Evolutionary conservation across 2,888 invertebrate species (phyloP).

Genomic region (Apamea monoglypha): DNA sequence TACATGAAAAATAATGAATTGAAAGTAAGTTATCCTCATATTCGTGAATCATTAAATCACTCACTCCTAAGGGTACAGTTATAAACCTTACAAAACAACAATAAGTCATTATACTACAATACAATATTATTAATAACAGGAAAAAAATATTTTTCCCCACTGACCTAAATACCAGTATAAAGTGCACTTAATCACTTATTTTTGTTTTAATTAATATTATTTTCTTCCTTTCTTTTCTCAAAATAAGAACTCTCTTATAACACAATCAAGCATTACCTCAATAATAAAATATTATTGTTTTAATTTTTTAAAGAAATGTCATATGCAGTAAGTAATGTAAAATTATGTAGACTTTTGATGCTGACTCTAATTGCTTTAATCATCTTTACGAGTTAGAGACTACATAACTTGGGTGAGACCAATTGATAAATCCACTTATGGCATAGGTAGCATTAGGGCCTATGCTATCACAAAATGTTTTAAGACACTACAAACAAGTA

Average conservation of each 20-base stretch:
- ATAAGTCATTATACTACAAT: background rate
- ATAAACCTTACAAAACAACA: slow-evolving; percentile 3
- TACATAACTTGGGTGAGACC: background rate
- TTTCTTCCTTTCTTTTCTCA: background rate
- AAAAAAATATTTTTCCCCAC: slow-evolving; percentile 2
- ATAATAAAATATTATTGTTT: background rate
- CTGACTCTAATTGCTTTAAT: background rate
- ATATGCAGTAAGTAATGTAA: too few relatives aligned
- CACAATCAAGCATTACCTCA: background rate
- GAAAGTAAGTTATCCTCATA: slow-evolving; percentile 35
- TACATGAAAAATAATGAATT: background rate
- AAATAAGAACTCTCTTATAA: background rate
- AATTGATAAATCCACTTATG: background rate
- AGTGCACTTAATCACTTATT: background rate
- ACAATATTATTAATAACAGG: slow-evolving; percentile 12
- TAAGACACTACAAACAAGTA: too few relatives aligned
- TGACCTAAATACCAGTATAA: background rate
- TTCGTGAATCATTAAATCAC: slow-evolving; percentile 10
- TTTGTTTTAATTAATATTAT: background rate
- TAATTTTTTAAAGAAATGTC: background rate
- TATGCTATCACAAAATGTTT: too few relatives aligned
- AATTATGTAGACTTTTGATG: background rate
- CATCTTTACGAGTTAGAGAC: background rate
- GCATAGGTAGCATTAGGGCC: too few relatives aligned
- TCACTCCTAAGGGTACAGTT: background rate